phyloP scores from a whole-genome alignment of 2,888 invertebrate genomes.

The Lasioglossum malachurum region DNA sequence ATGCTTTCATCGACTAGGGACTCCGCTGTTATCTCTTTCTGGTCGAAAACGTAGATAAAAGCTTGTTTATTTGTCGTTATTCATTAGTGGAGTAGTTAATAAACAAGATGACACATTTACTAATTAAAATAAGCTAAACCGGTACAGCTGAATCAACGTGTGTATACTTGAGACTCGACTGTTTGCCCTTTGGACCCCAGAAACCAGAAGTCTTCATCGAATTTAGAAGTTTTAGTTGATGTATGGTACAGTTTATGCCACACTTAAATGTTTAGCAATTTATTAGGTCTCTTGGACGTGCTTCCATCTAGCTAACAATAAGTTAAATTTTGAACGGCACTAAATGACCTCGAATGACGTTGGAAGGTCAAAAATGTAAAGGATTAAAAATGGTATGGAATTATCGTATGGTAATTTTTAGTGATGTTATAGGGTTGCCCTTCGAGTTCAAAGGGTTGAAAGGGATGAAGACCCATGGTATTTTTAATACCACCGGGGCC shows the following conservation, averaged over 20 bases:
- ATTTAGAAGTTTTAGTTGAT: background rate
- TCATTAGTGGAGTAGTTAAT: background rate
- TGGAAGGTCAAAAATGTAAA: too few relatives aligned
- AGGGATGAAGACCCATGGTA: background rate
- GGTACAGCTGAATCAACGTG: background rate
- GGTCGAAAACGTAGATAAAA: background rate
- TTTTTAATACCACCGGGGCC: background rate
- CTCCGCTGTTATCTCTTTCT: background rate
- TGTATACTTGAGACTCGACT: background rate
- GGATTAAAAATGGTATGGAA: background rate
- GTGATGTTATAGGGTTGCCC: background rate
- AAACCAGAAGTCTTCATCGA: background rate
- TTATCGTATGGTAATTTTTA: background rate
- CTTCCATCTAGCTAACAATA: too few relatives aligned
- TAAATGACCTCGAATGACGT: background rate
- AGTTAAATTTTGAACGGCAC: too few relatives aligned
- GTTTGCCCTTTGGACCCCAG: background rate
- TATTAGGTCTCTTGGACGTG: too few relatives aligned
- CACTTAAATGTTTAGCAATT: too few relatives aligned
- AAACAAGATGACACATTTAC: background rate
- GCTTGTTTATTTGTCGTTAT: background rate
- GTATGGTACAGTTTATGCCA: too few relatives aligned
- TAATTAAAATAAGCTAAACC: background rate
- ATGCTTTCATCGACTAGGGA: background rate
- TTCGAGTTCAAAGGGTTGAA: background rate